Conservation (phyloP, 2,888 invertebrate species). For the Lycophotia porphyrea region DNA sequence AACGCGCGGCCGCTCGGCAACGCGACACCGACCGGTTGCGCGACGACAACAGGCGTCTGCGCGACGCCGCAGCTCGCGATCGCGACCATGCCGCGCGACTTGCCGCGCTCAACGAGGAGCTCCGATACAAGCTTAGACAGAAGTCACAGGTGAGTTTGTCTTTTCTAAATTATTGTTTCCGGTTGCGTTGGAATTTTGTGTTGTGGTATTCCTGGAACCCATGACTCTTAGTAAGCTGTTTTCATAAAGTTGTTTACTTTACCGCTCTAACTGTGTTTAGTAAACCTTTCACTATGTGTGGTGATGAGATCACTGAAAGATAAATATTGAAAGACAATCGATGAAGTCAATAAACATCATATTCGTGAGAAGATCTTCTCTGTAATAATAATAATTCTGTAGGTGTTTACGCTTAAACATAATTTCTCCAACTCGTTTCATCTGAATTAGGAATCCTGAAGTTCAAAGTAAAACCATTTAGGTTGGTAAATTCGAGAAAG, state of each 20-base stretch:
- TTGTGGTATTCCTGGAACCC: neutral
- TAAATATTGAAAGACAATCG: conserved; percentile 1
- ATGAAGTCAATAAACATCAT: neutral
- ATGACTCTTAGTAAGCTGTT: neutral
- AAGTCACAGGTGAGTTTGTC: conserved; percentile 92
- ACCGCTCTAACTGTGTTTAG: neutral
- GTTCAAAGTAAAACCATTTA: neutral
- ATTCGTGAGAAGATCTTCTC: neutral
- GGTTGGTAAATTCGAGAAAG: neutral
- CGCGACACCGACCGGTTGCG: conserved; percentile 92
- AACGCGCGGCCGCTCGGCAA: conserved; percentile 93
- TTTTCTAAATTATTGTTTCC: neutral
- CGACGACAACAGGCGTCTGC: conserved; percentile 92
- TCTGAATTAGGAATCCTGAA: neutral
- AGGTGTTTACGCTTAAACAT: neutral
- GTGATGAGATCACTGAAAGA: conserved; percentile 3
- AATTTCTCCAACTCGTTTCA: neutral
- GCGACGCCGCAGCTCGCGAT: conserved; percentile 94
- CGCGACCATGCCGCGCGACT: conserved; percentile 94
- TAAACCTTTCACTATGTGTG: conserved; percentile 9
- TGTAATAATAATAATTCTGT: neutral
- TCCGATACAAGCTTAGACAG: conserved; percentile 96
- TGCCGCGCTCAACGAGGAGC: conserved; percentile 96
- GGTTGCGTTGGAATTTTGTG: neutral
- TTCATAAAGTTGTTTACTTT: neutral